These are phyloP conservation scores for Hyposoter dolosus DNA, from an alignment of 2,888 invertebrate species.

Conservation along the genomic window DNA sequence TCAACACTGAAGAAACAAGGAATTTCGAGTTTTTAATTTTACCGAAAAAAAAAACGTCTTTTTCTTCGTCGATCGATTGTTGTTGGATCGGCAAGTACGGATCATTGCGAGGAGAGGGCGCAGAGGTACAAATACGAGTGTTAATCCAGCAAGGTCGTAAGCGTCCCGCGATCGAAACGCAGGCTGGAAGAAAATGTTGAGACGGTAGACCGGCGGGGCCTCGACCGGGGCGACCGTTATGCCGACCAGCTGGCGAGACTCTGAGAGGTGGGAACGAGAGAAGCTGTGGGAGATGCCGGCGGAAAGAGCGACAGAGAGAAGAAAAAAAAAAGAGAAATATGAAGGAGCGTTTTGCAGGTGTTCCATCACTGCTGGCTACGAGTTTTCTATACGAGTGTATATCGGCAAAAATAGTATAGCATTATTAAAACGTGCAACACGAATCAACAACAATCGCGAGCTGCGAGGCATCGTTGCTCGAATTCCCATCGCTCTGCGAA, in stretches of 20 bases:
- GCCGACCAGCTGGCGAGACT: constrained; percentile 69
- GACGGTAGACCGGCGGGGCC: constrained; percentile 32
- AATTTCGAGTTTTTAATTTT: neutral
- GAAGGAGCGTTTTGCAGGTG: constrained; percentile 62
- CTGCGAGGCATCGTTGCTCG: neutral
- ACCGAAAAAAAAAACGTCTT: neutral
- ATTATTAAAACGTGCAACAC: constrained; percentile 19
- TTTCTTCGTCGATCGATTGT: neutral
- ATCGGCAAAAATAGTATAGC: constrained; percentile 6
- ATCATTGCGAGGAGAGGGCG: neutral
- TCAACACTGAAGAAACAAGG: too few relatives aligned
- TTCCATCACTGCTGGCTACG: constrained; percentile 52
- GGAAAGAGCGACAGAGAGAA: constrained; percentile 7
- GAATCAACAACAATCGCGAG: constrained; percentile 38
- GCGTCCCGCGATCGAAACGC: constrained; percentile 47
- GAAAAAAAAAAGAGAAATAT: constrained; percentile 15
- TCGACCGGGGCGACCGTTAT: constrained; percentile 63
- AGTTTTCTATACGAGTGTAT: neutral
- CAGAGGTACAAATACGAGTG: neutral
- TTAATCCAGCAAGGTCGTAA: constrained; percentile 43
- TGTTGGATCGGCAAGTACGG: neutral
- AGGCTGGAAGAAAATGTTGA: constrained; percentile 49
- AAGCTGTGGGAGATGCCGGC: constrained; percentile 34
- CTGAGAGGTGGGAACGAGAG: constrained; percentile 50
- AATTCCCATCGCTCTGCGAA: constrained; percentile 17